Evolutionary conservation across 1,140 invertebrate genomes (phyloP).

Genomic region (Cydia pomonella): DNA sequence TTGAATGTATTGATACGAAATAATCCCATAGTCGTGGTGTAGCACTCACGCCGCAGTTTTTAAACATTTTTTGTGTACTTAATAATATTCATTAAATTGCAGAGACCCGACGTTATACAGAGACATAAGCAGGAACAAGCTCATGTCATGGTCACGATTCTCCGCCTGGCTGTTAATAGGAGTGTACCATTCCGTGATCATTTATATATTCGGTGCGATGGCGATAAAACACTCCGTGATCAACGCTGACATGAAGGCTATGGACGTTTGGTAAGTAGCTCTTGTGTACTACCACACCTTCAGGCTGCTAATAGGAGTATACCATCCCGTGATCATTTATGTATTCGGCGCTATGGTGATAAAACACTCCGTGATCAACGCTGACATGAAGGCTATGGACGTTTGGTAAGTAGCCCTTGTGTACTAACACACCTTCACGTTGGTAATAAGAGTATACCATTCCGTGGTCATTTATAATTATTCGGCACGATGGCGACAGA

Average conservation of each 20-base stretch:
- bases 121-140: slow-evolving; percentile 83
- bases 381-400: slow-evolving; percentile 69
- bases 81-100: slow-evolving; percentile 29
- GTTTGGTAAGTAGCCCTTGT: slow-evolving; percentile 71
- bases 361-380: slow-evolving; percentile 66
- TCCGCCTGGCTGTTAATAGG: slow-evolving; percentile 84
- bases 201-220: slow-evolving; percentile 73
- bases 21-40: too few species aligned
- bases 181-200: slow-evolving; percentile 78
- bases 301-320: slow-evolving; percentile 82
- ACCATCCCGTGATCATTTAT: slow-evolving; percentile 79
- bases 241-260: slow-evolving; percentile 68
- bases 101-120: slow-evolving; percentile 86
- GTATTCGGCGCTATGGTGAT: slow-evolving; percentile 69
- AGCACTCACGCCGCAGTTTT: too few species aligned
- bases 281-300: neutral
- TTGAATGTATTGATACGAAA: too few species aligned
- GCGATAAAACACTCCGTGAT: slow-evolving; percentile 71
- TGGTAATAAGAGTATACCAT: neutral
- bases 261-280: slow-evolving; percentile 67
- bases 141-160: slow-evolving; percentile 85
- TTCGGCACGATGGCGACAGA: slow-evolving; percentile 70
- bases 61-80: too few species aligned
- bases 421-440: too few species aligned
- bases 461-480: slow-evolving; percentile 71